Evolutionary conservation across 92 coral and sea anemone species (phyloP), one percentile per base, ranked within the genome.

Genomic region (Scolanthus callimorphus): DNA sequence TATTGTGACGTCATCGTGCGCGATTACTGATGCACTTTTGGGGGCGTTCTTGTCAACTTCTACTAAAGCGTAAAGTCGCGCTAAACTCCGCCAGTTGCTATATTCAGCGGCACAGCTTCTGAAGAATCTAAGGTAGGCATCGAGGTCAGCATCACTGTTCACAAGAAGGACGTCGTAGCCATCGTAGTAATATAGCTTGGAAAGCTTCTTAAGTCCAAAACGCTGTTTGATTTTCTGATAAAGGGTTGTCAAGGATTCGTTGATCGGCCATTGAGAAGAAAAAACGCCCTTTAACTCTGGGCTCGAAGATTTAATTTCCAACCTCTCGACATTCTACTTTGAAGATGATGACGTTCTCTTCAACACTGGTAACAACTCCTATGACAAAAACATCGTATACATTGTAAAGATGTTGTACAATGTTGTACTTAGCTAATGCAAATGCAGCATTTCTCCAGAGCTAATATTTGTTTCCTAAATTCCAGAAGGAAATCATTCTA

Each of bases 281-380:
- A 53, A 31, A 34, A 57, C 25, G 43, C 69, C 59, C 41, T 62
- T 63, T 52, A 30, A 21, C 41, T 43, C 55, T 28, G 65, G 38
- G 37, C 56, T 54, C 52, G 58, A 47, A 29, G 64, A 51, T 38
- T 31, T 47, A 26, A 74, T 37, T 39, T 41, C 50, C 31, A 28
- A 55, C 27, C 37, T 62, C 71, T 49, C 71, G 50, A 55, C 73
- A 74, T 64, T 64, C 74, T 50, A 74, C 66, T 41, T 74, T 65
- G 57, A 74, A 74, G 27, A 58, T 52, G 55, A 74, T 66, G 27
- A 50, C 49, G 20, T 59, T 55, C 26, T 70, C 48, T 22, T 51
- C 71, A 31, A 29, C 19, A 51, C 51, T 45, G 29, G n/a, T 23
- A n/a, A 23, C n/a, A n/a, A n/a, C 20, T 44, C 50, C 50, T 44